These are phyloP conservation scores for Leptothorax acervorum DNA, from an alignment of 2,888 invertebrate species.

Conservation along the genomic window DNA sequence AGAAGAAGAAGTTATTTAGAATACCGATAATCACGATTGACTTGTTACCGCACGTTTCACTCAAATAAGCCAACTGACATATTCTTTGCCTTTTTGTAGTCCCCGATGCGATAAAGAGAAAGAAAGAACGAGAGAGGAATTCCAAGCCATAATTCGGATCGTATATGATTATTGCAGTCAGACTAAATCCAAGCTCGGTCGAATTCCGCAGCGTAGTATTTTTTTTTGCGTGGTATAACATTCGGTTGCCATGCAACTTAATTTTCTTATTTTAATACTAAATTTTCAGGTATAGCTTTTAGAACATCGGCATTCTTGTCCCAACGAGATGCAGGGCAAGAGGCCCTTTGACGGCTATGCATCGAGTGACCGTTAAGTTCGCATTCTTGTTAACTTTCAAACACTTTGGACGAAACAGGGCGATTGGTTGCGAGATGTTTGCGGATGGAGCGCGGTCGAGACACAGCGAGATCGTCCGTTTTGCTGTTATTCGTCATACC, in stretches of 20 bases:
- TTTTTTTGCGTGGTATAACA: neutral
- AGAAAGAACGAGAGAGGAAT: neutral
- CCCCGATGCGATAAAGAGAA: neutral
- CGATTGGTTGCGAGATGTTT: neutral
- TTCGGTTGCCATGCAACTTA: neutral
- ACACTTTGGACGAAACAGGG: neutral
- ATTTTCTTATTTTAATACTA: neutral
- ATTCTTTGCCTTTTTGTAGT: neutral
- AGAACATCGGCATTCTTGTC: neutral
- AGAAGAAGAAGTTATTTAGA: no score
- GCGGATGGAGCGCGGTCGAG: conserved; percentile 8
- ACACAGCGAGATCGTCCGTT: conserved; percentile 21
- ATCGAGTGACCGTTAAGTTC: neutral
- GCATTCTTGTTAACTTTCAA: conserved; percentile 1
- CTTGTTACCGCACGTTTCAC: neutral
- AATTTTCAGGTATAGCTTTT: neutral
- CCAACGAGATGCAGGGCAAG: neutral
- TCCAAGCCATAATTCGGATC: no score
- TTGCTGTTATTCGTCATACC: conserved; percentile 2
- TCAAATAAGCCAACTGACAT: neutral
- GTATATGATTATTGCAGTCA: neutral
- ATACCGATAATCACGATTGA: neutral
- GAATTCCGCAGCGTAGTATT: neutral
- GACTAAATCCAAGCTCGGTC: neutral
- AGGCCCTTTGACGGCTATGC: neutral